These are phyloP conservation scores for Marmota flaviventris DNA, from an alignment of 2,113 vertebrate genomes.

Conservation along the genomic window DNA sequence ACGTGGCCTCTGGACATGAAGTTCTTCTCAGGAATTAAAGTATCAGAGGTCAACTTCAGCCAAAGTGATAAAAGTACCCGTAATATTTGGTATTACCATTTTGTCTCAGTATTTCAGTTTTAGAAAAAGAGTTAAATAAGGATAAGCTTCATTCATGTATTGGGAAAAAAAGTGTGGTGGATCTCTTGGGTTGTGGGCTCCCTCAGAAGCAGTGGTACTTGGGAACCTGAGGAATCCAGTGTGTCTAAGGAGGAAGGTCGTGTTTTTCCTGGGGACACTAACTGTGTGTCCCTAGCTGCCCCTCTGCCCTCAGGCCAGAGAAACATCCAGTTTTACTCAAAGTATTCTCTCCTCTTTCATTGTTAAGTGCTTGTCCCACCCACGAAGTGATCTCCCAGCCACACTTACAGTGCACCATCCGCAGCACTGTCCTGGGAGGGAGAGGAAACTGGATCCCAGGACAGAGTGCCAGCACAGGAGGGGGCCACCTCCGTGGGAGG, in stretches of 20 bases:
- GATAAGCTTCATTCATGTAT: not conserved
- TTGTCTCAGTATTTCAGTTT: not conserved
- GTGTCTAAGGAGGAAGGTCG: not conserved
- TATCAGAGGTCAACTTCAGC: not conserved
- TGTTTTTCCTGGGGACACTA: accelerated
- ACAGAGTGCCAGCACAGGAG: not conserved
- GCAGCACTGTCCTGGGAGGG: not conserved
- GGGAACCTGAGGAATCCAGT: not conserved
- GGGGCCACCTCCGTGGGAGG: accelerated
- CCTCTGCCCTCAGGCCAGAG: not conserved
- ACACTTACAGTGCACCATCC: not conserved
- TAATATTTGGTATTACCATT: not conserved
- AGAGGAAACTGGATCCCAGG: not conserved
- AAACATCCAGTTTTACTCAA: not conserved
- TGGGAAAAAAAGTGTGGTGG: not conserved
- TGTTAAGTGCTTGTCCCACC: not conserved
- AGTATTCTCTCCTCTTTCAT: not conserved
- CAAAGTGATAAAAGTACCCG: not conserved
- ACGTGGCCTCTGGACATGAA: not conserved
- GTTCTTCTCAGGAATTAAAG: not conserved
- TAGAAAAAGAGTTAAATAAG: not conserved
- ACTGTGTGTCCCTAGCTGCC: accelerated
- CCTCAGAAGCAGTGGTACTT: not conserved
- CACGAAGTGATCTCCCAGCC: not conserved
- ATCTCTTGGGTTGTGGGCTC: not conserved